Evolutionary conservation across 2,113 vertebrate genomes (phyloP), one percentile per base, ranked within the genome.

Genomic region (Protomyctophum bolini): DNA sequence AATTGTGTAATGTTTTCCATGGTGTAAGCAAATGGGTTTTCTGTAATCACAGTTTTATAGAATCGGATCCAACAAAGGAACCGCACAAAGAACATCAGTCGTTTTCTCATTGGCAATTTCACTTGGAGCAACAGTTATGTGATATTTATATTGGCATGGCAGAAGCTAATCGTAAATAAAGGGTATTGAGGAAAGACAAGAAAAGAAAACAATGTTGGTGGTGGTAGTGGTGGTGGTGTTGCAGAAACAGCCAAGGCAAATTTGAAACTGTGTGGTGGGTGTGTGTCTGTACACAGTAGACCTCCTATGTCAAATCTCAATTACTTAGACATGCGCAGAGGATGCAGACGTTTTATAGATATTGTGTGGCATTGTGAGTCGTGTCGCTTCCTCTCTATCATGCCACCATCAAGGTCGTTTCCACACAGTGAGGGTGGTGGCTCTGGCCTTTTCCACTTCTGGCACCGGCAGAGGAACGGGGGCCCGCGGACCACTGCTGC

Each of bases 361-460:
- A 91, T 88, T 90, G 84, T 88, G 88, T 81, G 81, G 86, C 83
- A 86, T 84, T 81, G 86, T 73, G 81, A 86, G 84, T 88, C 50
- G 81, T 88, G 89, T 89, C 84, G 79, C 86, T 88, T 88, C 88
- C 86, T 89, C 88, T 90, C 84, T 84, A 89, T 91, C 91, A 87
- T 84, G 84, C 79, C 78, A 41, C 85, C 84, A 89, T 90, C 91
- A 93, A 93, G 92, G 92, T 93, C 92, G 86, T 72, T 81, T 83
- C 85, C 86, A 86, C 86, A 89, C 87, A 88, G 86, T 83, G 86
- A 82, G 81, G 84, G 88, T 70, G 83, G 88, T 91, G 88, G 91
- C 89, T 87, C 87, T 87, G 88, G 87, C 86, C 89, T 88, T 86
- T 88, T 90, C 88, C 84, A 83, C 90, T 90, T 66, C 84, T 86